Conservation (phyloP, 2,888 invertebrate genomes). For the Lordiphosa fenestrarum region DNA sequence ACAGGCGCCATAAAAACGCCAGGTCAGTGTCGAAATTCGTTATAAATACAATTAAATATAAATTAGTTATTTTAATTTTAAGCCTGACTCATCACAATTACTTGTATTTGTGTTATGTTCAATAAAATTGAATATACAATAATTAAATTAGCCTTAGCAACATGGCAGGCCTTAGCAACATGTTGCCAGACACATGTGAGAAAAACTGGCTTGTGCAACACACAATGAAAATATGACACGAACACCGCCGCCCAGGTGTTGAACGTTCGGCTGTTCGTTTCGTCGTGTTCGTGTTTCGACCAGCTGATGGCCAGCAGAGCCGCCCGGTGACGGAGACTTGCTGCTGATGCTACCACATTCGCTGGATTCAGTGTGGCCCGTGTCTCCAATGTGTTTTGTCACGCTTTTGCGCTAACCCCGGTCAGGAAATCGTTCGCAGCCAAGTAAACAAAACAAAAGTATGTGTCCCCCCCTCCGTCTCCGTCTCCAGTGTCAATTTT, state of each 20-base stretch:
- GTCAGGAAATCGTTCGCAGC: conserved; percentile 16
- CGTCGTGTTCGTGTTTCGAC: conserved; percentile 17
- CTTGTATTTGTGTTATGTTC: too few relatives aligned
- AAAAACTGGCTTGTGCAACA: conserved; percentile 55
- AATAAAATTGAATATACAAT: background rate
- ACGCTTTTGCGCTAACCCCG: conserved; percentile 71
- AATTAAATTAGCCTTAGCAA: conserved; percentile 27
- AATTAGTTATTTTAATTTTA: background rate
- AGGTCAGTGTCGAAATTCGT: too few relatives aligned
- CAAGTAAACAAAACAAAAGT: conserved; percentile 28
- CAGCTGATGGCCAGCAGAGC: conserved; percentile 54
- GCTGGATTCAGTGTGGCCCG: conserved; percentile 80
- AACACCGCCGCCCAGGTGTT: conserved; percentile 20
- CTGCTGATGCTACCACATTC: conserved; percentile 75
- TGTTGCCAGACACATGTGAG: conserved; percentile 30
- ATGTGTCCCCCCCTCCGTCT: conserved; percentile 45
- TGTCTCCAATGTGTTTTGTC: conserved; percentile 80
- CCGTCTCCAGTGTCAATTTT: conserved; percentile 35
- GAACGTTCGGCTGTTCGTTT: conserved; percentile 1
- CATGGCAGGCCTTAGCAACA: conserved; percentile 63
- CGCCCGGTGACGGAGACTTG: conserved; percentile 69
- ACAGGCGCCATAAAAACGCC: too few relatives aligned
- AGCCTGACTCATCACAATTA: too few relatives aligned
- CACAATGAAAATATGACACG: conserved; percentile 42
- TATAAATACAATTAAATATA: conserved; percentile 1